Evolutionary conservation across 1,140 invertebrate species (phyloP).

Genomic region (Drosophila sucinea): DNA sequence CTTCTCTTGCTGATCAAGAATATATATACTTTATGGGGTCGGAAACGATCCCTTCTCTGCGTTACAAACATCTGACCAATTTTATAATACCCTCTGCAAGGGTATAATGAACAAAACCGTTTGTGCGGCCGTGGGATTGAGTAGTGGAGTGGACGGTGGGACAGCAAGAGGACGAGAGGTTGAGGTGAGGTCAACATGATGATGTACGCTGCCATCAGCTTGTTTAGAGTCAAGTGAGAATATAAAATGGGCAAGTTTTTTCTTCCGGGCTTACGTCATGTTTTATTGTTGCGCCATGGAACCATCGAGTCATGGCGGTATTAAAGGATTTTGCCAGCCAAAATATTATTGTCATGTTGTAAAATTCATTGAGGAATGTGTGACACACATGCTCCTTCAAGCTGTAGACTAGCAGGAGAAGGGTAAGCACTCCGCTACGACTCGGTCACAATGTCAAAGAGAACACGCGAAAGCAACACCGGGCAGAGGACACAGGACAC

Average conservation of each 20-base stretch:
- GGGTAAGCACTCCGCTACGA: slow-evolving; percentile 28
- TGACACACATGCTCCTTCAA: slow-evolving; percentile 21
- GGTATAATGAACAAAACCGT: slow-evolving; percentile 20
- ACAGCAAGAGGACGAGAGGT: background rate
- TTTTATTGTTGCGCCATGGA: slow-evolving; percentile 63
- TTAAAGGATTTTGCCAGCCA: slow-evolving; percentile 50
- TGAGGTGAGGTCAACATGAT: slow-evolving; percentile 5
- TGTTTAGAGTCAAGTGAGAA: slow-evolving; percentile 12
- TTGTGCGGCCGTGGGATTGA: background rate
- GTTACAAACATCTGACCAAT: too few relatives aligned
- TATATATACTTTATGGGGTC: too few relatives aligned
- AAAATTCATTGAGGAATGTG: slow-evolving; percentile 64
- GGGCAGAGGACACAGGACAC: slow-evolving; percentile 14
- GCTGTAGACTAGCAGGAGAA: slow-evolving; percentile 1
- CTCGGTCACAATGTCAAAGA: slow-evolving; percentile 73
- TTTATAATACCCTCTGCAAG: too few relatives aligned
- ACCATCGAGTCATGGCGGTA: slow-evolving; percentile 42
- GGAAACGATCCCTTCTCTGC: too few relatives aligned
- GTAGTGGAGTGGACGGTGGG: background rate
- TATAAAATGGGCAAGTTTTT: slow-evolving; percentile 40
- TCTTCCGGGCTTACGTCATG: slow-evolving; percentile 67
- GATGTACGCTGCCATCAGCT: slow-evolving; percentile 6
- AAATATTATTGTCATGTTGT: slow-evolving; percentile 45
- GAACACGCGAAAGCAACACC: slow-evolving; percentile 54
- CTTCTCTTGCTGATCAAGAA: too few relatives aligned